Conservation (phyloP, 1,140 invertebrate genomes). For the Sarcophaga peregrina region DNA sequence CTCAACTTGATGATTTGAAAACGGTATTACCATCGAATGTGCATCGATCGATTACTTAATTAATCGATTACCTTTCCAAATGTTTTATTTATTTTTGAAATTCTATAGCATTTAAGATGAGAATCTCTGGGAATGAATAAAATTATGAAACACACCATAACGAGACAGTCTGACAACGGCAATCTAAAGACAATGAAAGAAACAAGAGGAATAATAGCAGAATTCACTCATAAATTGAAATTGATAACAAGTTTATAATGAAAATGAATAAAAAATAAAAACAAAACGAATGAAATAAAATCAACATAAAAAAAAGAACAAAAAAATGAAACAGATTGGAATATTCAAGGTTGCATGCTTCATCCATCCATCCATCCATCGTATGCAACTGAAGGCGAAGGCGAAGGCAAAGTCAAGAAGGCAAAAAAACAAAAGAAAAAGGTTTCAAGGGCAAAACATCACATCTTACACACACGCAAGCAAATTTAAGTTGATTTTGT, state of each 20-base stretch:
- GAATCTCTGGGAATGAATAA: no score
- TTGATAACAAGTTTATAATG: conserved; percentile 9
- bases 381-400: not conserved
- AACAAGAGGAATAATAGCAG: not conserved
- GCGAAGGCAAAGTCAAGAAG: not conserved
- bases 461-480: not conserved
- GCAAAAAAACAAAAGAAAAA: not conserved
- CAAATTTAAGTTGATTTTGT: not conserved
- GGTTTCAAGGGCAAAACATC: not conserved
- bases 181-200: not conserved
- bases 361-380: not conserved
- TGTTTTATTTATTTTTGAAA: no score
- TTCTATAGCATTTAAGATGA: no score
- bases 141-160: no score
- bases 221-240: not conserved
- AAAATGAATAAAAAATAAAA: not conserved
- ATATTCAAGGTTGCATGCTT: conserved; percentile 14
- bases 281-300: not conserved
- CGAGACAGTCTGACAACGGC: not conserved
- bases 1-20: no score
- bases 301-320: not conserved
- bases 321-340: not conserved
- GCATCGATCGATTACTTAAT: no score
- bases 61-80: no score
- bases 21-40: no score